Percentiles rank a stretch among this genome's conserved stretches.
Evolutionary conservation across 1,140 invertebrate species (phyloP).

Genomic region (Brachionus asplanchnoidis): DNA sequence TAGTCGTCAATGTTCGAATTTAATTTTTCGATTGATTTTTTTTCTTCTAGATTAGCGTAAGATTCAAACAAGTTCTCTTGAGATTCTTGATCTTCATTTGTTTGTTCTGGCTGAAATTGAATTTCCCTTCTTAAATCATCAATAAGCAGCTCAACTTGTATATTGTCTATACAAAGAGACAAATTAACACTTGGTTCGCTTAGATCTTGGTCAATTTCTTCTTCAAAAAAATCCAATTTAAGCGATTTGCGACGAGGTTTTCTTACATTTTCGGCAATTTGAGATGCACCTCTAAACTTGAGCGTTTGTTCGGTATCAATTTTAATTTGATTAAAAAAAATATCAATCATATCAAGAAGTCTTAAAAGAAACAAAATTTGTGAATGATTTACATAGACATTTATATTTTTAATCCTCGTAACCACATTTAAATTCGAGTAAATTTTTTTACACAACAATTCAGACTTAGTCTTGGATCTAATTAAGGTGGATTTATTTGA

Average conservation of each 20-base stretch:
- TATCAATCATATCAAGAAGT: not conserved
- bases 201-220: not conserved
- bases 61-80: not conserved
- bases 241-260: not conserved
- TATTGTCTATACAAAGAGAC: not conserved
- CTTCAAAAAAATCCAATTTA: not conserved
- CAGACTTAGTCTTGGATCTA: not conserved
- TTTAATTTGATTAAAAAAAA: slow-evolving; percentile 11
- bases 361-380: slow-evolving; percentile 30
- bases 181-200: slow-evolving; percentile 19
- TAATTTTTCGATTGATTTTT: not conserved
- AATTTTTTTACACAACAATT: slow-evolving; percentile 5
- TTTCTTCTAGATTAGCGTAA: not conserved
- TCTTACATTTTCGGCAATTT: not conserved
- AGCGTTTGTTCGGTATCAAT: slow-evolving; percentile 23
- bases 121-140: slow-evolving; percentile 22
- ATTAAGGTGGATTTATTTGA: not conserved
- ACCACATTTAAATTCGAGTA: slow-evolving; percentile 35
- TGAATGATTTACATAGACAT: not conserved
- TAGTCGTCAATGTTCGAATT: not conserved
- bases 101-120: not conserved
- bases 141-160: not conserved
- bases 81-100: not conserved
- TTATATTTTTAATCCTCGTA: not conserved
- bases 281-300: not conserved